Percentiles rank a stretch among this genome's conserved stretches.
These are phyloP conservation scores for Hedychridium roseum DNA, from an alignment of 2,888 invertebrate species.

Conservation along the genomic window DNA sequence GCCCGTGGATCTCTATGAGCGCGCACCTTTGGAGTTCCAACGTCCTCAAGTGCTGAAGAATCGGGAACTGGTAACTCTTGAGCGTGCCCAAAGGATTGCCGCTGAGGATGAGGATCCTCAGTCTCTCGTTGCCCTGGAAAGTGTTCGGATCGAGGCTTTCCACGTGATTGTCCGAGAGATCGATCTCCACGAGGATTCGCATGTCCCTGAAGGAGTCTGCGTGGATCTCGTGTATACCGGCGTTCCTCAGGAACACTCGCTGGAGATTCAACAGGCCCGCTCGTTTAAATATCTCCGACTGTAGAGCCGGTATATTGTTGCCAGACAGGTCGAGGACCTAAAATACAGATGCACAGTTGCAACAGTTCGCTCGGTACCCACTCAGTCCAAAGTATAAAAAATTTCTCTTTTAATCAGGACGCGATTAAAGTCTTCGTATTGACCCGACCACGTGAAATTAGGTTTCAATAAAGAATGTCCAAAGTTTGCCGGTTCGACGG, in stretches of 20 bases:
- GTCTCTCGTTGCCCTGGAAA: constrained; percentile 84
- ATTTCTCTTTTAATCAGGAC: too few species aligned
- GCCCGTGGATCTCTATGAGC: constrained; percentile 76
- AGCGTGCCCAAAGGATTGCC: constrained; percentile 83
- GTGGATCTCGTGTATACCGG: constrained; percentile 79
- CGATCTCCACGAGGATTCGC: constrained; percentile 85
- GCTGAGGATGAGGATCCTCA: constrained; percentile 79
- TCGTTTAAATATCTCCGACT: constrained; percentile 80
- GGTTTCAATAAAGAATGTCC: too few species aligned
- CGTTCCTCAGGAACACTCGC: constrained; percentile 79
- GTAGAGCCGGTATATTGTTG: constrained; percentile 79
- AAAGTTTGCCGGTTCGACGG: too few species aligned
- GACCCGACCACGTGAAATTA: too few species aligned
- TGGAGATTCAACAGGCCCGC: constrained; percentile 85
- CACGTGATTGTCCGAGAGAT: constrained; percentile 84
- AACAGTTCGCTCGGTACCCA: too few species aligned
- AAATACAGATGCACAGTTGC: too few species aligned
- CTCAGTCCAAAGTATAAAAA: too few species aligned
- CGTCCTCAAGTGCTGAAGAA: constrained; percentile 80
- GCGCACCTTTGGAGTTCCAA: constrained; percentile 84
- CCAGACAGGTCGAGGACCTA: constrained; percentile 83
- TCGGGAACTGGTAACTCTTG: constrained; percentile 81
- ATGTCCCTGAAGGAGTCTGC: constrained; percentile 87
- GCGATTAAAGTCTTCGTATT: too few species aligned
- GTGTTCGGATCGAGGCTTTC: constrained; percentile 79